Evolutionary conservation across 2,113 vertebrate genomes (phyloP).

Genomic region (Scophthalmus maximus): DNA sequence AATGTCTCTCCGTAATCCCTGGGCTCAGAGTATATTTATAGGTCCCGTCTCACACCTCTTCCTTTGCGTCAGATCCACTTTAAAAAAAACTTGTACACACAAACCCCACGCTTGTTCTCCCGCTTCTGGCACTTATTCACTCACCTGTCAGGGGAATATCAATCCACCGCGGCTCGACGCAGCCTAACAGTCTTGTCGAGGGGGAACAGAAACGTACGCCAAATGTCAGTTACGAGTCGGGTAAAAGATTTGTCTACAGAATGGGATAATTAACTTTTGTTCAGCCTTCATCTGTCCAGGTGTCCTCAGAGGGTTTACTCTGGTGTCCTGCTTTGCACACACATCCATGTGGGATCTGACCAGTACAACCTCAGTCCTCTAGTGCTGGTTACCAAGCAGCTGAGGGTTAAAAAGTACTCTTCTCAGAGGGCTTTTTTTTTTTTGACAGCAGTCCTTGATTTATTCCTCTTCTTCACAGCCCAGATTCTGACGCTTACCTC

Average conservation of each 20-base stretch:
- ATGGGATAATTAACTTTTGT: conserved; percentile 15
- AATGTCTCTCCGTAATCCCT: conserved; percentile 15
- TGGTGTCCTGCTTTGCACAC: background rate
- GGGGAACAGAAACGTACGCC: background rate
- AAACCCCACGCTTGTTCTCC: background rate
- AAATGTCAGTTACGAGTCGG: background rate
- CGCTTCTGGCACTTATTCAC: background rate
- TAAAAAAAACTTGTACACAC: conserved; percentile 1
- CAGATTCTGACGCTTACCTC: conserved; percentile 9
- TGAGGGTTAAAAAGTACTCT: conserved; percentile 20
- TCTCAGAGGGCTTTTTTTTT: conserved; percentile 11
- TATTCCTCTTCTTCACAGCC: conserved; percentile 25
- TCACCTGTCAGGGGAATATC: conserved; percentile 19
- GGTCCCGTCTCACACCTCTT: conserved; percentile 7
- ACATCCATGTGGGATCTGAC: background rate
- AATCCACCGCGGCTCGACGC: conserved; percentile 3
- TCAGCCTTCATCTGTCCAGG: conserved; percentile 1
- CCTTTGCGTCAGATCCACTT: conserved; percentile 19
- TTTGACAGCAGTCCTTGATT: conserved; percentile 14
- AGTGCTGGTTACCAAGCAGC: conserved; percentile 20
- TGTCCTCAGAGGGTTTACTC: background rate
- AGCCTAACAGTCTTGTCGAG: conserved; percentile 2
- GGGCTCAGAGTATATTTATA: conserved; percentile 32
- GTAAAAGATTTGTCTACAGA: conserved; percentile 14
- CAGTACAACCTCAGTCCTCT: background rate